Evolutionary conservation across 1,140 invertebrate genomes (phyloP).

Genomic region (Ylistrum balloti): DNA sequence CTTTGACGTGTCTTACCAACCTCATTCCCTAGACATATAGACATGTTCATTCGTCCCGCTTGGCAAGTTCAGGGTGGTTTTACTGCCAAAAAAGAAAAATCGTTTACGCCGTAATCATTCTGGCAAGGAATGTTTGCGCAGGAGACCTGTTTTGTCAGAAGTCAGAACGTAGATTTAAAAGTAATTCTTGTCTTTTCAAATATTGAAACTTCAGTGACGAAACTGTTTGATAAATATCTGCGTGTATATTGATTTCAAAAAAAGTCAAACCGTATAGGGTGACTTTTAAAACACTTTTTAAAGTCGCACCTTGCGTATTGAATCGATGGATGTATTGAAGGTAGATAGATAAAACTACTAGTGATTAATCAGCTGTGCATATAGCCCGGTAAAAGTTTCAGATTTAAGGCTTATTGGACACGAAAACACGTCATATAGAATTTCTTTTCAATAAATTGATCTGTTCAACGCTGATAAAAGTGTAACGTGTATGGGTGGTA

Average conservation of each 20-base stretch:
- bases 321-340: not conserved
- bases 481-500: too few relatives aligned
- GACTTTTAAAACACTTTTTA: constrained; percentile 15
- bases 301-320: not conserved
- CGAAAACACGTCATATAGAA: not conserved
- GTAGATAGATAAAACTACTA: not conserved
- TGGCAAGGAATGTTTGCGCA: not conserved
- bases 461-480: not conserved
- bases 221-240: constrained; percentile 12
- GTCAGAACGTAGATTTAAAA: not conserved
- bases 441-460: constrained; percentile 25
- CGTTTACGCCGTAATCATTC: too few relatives aligned
- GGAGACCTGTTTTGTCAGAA: not conserved
- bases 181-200: not conserved
- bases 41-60: too few relatives aligned
- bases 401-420: not conserved
- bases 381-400: not conserved
- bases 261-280: not conserved
- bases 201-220: not conserved
- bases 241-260: constrained; percentile 22
- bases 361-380: not conserved
- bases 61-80: too few relatives aligned
- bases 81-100: too few relatives aligned
- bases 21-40: too few relatives aligned
- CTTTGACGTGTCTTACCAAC: too few relatives aligned